Evolutionary conservation across 2,888 invertebrate genomes (phyloP), one percentile per base, ranked within the genome.

Genomic region (Xylocampa areola): DNA sequence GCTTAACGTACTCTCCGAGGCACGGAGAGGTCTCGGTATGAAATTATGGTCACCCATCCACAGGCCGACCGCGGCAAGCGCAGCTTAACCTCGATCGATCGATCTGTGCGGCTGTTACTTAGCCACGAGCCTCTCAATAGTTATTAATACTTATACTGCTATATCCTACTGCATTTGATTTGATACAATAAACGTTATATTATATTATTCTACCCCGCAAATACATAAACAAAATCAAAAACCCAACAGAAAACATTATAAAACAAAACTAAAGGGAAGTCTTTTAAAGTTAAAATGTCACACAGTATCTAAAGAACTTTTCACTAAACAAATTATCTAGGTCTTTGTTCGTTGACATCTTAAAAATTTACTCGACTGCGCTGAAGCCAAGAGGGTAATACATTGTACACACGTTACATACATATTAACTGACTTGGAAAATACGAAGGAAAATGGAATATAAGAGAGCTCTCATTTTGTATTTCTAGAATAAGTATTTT

Each of bases 351-450:
- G 23, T 33, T 43, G 68, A 67, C 75, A 71, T 14, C 29, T 70
- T 51, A 49, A 48, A 44, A 44, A 25, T 48, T 41, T 71, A 57
- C 47, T 53, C 37, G 16, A 66, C 39, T 51, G 29, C 21, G 11
- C 25, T 39, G 29, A n/a, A 47, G 25, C 32, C 45, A 45, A 61
- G 41, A 44, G 39, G 52, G 62, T 39, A 32, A 61, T 61, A 49
- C 39, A 36, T 71, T 67, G 49, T 25, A 23, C 43, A 41, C 13
- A 14, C 32, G 21, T 49, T 47, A 52, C 29, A n/a, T 19, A 54
- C 21, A 30, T 50, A 61, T 39, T 52, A 53, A 66, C 67, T 53
- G 62, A 23, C 17, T 44, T 30, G 58, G 72, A 73, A 61, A 74
- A 57, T 64, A 39, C 36, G n/a, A 25, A 39, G 14, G 23, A 40